Evolutionary conservation across 2,888 invertebrate genomes (phyloP).

Genomic region (Diloba caeruleocephala): DNA sequence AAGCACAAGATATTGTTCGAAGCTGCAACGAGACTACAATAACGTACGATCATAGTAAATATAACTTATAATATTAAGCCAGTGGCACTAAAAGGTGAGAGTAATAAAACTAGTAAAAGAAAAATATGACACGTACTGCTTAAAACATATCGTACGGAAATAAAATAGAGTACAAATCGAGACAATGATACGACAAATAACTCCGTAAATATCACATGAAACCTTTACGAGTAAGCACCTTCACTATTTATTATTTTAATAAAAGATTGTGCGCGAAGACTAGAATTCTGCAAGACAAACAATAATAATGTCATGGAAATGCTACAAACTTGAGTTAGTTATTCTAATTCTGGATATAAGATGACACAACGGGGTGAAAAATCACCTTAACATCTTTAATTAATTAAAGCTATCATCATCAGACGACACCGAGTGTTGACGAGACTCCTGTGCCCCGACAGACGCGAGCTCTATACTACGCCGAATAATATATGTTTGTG

Average conservation of each 20-base stretch:
- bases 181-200: slow-evolving; percentile 70
- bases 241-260: slow-evolving; percentile 67
- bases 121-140: slow-evolving; percentile 86
- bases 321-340: slow-evolving; percentile 60
- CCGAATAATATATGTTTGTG: slow-evolving; percentile 1
- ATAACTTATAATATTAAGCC: slow-evolving; percentile 79
- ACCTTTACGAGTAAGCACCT: slow-evolving; percentile 84
- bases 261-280: slow-evolving; percentile 85
- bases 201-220: slow-evolving; percentile 81
- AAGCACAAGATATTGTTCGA: slow-evolving; percentile 87
- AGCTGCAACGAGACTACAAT: slow-evolving; percentile 87
- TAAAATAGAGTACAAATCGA: slow-evolving; percentile 64
- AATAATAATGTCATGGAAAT: slow-evolving; percentile 75
- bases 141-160: slow-evolving; percentile 69
- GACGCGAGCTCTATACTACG: slow-evolving; percentile 8
- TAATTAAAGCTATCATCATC: slow-evolving; percentile 79
- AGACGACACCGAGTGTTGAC: slow-evolving; percentile 63
- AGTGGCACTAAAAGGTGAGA: slow-evolving; percentile 85
- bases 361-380: slow-evolving; percentile 48
- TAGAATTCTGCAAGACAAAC: slow-evolving; percentile 80
- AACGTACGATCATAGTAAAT: slow-evolving; percentile 69
- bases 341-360: slow-evolving; percentile 44
- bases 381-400: slow-evolving; percentile 61
- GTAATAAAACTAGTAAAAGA: slow-evolving; percentile 73
- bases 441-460: slow-evolving; percentile 11